Percentiles rank a stretch among this genome's conserved stretches.
phyloP scores from a whole-genome alignment of 2,797 vertebrate genomes.

The Tangara arthus region DNA sequence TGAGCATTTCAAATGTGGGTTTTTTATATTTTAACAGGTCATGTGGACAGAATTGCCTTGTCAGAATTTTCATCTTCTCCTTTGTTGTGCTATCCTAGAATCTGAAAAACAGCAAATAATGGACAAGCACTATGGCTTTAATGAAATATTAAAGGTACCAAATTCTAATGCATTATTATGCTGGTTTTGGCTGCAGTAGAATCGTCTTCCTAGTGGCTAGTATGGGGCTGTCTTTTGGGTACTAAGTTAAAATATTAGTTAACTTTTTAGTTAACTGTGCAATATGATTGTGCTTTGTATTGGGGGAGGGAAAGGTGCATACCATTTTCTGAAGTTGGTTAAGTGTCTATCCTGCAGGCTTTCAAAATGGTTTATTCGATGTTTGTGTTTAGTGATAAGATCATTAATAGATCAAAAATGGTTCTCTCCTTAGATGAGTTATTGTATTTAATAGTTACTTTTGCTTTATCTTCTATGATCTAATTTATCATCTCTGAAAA shows the following conservation, averaged over 20 bases:
- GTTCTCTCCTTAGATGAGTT: not conserved
- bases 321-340: not conserved
- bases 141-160: constrained; percentile 94
- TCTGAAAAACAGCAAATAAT: constrained; percentile 97
- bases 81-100: constrained; percentile 96
- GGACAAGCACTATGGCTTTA: constrained; percentile 96
- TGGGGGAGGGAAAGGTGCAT: not conserved
- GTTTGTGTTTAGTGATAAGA: not conserved
- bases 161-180: not conserved
- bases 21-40: constrained; percentile 79
- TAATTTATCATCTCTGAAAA: not conserved
- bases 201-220: not conserved
- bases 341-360: not conserved
- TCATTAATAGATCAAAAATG: not conserved
- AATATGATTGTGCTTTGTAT: not conserved
- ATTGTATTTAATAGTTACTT: not conserved
- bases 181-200: not conserved
- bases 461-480: not conserved
- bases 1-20: not conserved
- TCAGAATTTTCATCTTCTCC: constrained; percentile 94
- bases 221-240: not conserved
- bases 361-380: not conserved
- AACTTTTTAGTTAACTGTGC: not conserved
- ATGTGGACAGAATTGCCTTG: constrained; percentile 96
- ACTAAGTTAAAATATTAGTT: not conserved